phyloP scores from a whole-genome alignment of 2,888 invertebrate species.

The Euzetes globulus region DNA sequence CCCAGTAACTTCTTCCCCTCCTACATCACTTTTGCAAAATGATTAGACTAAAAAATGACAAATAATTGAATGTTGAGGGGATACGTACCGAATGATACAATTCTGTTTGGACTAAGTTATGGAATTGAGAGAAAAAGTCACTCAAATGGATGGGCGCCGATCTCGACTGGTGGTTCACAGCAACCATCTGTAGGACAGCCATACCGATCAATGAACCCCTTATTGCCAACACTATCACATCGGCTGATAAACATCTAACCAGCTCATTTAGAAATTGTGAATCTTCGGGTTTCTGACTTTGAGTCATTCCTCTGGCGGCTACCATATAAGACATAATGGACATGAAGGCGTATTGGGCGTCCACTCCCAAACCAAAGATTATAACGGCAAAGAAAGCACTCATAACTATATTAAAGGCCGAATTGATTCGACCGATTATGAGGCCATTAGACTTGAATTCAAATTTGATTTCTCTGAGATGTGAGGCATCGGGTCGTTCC shows the following conservation, averaged over 20 bases:
- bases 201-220: neutral
- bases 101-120: neutral
- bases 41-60: no score
- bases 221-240: neutral
- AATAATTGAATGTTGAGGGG: no score
- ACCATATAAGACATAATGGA: neutral
- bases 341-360: neutral
- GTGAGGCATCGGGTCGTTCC: neutral
- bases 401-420: neutral
- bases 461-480: neutral
- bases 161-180: neutral
- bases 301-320: neutral
- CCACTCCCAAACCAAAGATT: neutral
- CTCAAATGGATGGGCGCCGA: neutral
- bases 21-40: no score
- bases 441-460: neutral
- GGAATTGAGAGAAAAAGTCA: neutral
- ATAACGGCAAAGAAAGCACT: neutral
- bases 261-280: no score
- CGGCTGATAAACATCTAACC: neutral
- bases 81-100: neutral
- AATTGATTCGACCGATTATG: neutral
- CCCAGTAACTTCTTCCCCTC: no score
- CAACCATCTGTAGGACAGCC: neutral
- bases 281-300: neutral